These are phyloP conservation scores for Plectropomus leopardus DNA, from an alignment of 2,113 vertebrate species.

Conservation along the genomic window DNA sequence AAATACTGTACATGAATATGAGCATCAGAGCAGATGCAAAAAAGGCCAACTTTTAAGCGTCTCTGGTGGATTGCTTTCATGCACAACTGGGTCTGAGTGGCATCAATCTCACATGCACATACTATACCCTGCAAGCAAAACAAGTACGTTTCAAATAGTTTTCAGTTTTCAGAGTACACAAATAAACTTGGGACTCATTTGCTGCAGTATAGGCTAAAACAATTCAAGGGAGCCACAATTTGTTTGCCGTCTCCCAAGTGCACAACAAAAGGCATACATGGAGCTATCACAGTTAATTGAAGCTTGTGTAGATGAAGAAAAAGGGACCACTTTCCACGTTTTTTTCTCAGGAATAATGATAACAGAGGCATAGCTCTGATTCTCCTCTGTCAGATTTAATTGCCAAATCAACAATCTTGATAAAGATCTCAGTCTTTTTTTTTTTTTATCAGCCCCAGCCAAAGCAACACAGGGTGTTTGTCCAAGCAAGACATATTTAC, in stretches of 20 bases:
- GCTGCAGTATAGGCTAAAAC: slow-evolving; percentile 24
- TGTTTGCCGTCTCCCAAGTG: slow-evolving; percentile 11
- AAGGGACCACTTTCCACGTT: slow-evolving; percentile 8
- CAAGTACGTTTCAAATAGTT: background rate
- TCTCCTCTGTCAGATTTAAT: slow-evolving; percentile 75
- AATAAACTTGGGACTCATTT: slow-evolving; percentile 33
- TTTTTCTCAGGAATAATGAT: slow-evolving; percentile 31
- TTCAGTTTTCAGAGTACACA: slow-evolving; percentile 11
- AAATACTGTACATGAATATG: background rate
- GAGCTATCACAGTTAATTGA: slow-evolving; percentile 58
- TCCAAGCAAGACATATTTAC: slow-evolving; percentile 68
- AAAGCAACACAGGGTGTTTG: slow-evolving; percentile 56
- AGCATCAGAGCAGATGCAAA: background rate
- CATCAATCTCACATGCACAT: background rate
- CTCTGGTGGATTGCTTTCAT: background rate
- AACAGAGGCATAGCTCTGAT: slow-evolving; percentile 52
- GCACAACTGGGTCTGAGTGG: background rate
- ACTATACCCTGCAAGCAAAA: slow-evolving; percentile 11
- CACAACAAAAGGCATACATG: slow-evolving; percentile 18
- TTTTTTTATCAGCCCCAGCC: slow-evolving; percentile 60
- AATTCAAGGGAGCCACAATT: slow-evolving; percentile 23
- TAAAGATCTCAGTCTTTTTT: slow-evolving; percentile 65
- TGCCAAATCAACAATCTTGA: slow-evolving; percentile 73
- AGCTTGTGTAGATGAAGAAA: slow-evolving; percentile 47
- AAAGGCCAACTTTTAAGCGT: background rate